phyloP scores from a whole-genome alignment of 30 jellyfish, hydroid and myxozoan species.

The Hydra vulgaris region DNA sequence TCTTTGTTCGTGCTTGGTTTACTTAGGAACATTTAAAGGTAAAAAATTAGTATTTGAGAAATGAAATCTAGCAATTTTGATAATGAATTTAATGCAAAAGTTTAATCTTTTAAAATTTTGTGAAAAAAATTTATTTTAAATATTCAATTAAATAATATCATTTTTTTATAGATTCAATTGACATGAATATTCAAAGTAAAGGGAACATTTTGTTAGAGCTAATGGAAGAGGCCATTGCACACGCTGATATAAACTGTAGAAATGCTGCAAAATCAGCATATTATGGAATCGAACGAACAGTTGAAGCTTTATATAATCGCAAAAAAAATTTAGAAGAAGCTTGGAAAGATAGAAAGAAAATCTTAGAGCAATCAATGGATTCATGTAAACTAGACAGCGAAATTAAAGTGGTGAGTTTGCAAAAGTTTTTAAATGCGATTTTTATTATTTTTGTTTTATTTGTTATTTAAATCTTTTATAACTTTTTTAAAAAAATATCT shows the following conservation, averaged over 20 bases:
- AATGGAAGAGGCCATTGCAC: conserved; percentile 55
- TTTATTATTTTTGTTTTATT: conserved; percentile 1
- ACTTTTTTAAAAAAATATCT: neutral
- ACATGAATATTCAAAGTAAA: conserved; percentile 41
- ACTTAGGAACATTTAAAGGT: no score
- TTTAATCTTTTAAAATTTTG: no score
- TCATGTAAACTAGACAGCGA: conserved; percentile 75
- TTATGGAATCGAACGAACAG: conserved; percentile 71
- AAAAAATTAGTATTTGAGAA: no score
- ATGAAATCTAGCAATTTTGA: no score
- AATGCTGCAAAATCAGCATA: conserved; percentile 77
- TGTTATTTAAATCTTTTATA: neutral
- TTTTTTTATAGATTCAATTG: no score
- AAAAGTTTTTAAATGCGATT: neutral
- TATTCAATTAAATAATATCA: no score
- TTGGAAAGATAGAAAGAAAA: conserved; percentile 63
- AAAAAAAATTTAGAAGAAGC: conserved; percentile 67
- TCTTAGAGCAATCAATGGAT: conserved; percentile 66
- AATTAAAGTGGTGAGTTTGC: conserved; percentile 59
- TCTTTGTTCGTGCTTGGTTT: no score
- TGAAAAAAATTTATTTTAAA: no score
- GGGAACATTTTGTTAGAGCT: conserved; percentile 64
- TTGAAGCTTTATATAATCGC: conserved; percentile 64
- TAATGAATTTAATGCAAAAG: no score
- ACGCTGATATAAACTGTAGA: conserved; percentile 74